Conservation (phyloP, 2,113 vertebrate genomes). For the Crotalus viridis region DNA sequence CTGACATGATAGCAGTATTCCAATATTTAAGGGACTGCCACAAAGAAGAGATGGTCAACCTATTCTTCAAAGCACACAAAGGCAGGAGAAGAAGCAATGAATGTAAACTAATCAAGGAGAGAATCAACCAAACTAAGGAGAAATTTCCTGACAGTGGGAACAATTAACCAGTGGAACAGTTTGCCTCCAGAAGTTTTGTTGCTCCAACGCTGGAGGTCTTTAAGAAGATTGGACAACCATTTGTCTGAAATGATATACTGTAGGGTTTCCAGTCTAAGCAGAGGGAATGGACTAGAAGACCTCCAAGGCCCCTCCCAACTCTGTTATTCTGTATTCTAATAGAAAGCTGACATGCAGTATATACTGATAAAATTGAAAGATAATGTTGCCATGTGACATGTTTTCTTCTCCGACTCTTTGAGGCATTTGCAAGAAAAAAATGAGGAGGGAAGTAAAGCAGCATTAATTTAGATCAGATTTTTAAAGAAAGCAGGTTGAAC, state of each 20-base stretch:
- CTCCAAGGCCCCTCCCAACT: background rate
- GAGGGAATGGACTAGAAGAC: background rate
- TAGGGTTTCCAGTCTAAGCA: background rate
- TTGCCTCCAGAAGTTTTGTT: background rate
- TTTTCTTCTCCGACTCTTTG: constrained; percentile 54
- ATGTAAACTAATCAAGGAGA: background rate
- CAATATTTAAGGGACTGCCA: background rate
- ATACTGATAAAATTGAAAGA: constrained; percentile 41
- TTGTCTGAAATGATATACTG: background rate
- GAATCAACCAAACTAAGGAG: background rate
- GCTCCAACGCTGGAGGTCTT: background rate
- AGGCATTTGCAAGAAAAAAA: constrained; percentile 38
- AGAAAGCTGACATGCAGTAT: constrained; percentile 48
- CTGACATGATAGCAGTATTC: background rate
- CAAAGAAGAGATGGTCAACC: background rate
- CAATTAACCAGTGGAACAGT: background rate
- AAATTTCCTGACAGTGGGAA: background rate
- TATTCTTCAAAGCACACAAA: background rate
- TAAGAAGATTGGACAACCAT: background rate
- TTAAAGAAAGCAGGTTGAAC: constrained; percentile 40
- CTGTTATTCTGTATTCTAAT: constrained; percentile 6
- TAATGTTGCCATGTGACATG: constrained; percentile 50
- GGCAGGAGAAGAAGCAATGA: background rate
- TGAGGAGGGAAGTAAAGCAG: background rate
- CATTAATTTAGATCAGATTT: constrained; percentile 61